phyloP scores from a whole-genome alignment of 2,888 invertebrate genomes.

The Leptopterna dolabrata region DNA sequence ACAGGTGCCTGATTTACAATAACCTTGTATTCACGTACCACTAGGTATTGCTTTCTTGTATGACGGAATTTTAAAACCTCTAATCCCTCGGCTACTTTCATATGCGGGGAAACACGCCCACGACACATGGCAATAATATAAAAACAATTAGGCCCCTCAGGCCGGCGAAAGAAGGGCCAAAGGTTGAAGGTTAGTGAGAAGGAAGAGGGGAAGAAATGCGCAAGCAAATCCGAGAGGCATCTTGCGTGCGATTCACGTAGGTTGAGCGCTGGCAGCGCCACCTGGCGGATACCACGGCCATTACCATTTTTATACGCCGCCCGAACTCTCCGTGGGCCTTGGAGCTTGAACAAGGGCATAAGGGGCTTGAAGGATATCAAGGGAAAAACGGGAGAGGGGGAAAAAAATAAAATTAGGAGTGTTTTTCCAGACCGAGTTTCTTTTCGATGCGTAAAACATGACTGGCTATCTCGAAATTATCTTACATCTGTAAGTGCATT shows the following conservation, averaged over 20 bases:
- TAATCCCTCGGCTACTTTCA: background rate
- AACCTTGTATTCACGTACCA: no score
- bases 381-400: constrained; percentile 63
- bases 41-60: no score
- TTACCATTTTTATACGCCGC: constrained; percentile 54
- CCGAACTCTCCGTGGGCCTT: constrained; percentile 29
- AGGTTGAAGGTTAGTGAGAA: background rate
- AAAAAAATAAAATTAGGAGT: constrained; percentile 53
- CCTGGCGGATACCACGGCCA: constrained; percentile 39
- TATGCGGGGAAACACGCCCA: constrained; percentile 41
- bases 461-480: background rate
- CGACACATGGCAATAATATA: constrained; percentile 52
- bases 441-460: background rate
- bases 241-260: constrained; percentile 53
- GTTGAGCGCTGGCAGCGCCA: constrained; percentile 19
- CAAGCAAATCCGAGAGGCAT: constrained; percentile 43
- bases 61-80: background rate
- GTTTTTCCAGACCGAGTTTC: background rate
- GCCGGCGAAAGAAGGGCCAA: background rate
- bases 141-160: constrained; percentile 46
- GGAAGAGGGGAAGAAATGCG: background rate
- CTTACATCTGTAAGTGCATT: no score
- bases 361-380: background rate
- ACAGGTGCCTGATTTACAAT: no score
- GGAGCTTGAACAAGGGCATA: constrained; percentile 29